Evolutionary conservation across 1,140 invertebrate genomes (phyloP).

Genomic region (Mizuhopecten yessoensis): DNA sequence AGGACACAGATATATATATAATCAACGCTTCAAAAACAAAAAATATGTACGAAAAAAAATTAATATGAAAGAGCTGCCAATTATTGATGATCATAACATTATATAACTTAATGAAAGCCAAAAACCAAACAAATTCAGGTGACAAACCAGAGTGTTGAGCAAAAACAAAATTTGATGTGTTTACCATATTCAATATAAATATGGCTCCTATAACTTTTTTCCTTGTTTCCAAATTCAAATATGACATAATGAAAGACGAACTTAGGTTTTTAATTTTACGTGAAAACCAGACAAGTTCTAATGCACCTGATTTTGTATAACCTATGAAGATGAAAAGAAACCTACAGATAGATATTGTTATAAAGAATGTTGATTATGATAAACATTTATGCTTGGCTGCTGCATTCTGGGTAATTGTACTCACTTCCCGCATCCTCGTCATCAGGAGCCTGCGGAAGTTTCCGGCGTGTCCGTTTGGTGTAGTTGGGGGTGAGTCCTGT

Average conservation of each 20-base stretch:
- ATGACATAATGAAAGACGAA: neutral
- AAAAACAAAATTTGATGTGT: neutral
- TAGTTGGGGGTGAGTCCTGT: slow-evolving; percentile 50
- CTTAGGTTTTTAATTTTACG: neutral
- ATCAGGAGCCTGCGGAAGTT: slow-evolving; percentile 53
- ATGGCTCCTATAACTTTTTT: neutral
- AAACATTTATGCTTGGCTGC: neutral
- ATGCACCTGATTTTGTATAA: neutral
- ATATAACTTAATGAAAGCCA: too few relatives aligned
- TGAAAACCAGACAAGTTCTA: neutral
- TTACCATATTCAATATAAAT: slow-evolving; percentile 16
- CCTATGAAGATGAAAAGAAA: neutral
- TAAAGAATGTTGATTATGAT: neutral
- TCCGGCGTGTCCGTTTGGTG: slow-evolving; percentile 49
- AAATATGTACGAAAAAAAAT: too few relatives aligned
- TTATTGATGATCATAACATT: too few relatives aligned
- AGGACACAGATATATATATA: too few relatives aligned
- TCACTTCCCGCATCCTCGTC: slow-evolving; percentile 62
- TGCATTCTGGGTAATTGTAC: slow-evolving; percentile 30
- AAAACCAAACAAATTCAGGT: too few relatives aligned
- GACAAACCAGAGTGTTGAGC: too few relatives aligned
- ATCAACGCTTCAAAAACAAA: too few relatives aligned
- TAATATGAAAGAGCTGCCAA: too few relatives aligned
- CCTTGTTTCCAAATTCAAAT: neutral
- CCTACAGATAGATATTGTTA: neutral